Percentiles rank a stretch among this genome's conserved stretches.
phyloP scores from a whole-genome alignment of 2,113 vertebrate species.

The Daubentonia madagascariensis region DNA sequence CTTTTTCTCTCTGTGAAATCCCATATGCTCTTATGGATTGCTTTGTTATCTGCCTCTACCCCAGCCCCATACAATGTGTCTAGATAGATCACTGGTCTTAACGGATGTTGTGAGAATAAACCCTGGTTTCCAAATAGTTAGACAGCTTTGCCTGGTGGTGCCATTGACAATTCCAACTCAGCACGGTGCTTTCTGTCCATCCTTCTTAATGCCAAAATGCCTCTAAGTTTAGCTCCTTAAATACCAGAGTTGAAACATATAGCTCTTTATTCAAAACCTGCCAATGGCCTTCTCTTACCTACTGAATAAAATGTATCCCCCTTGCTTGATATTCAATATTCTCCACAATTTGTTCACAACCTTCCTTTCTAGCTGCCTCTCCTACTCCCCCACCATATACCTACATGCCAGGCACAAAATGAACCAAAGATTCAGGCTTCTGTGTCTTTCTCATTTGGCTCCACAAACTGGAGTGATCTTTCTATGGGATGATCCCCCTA shows the following conservation, averaged over 20 bases:
- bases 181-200: neutral
- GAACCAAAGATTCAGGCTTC: neutral
- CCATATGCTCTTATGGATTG: neutral
- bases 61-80: too few relatives aligned
- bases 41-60: neutral
- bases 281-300: neutral
- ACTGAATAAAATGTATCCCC: neutral
- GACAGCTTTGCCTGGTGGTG: neutral
- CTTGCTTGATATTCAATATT: neutral
- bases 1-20: neutral
- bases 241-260: neutral
- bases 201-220: neutral
- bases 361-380: neutral
- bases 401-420: neutral
- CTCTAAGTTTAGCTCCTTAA: neutral
- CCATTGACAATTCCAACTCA: neutral
- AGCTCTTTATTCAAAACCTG: neutral
- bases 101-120: neutral
- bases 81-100: neutral
- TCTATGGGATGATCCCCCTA: neutral
- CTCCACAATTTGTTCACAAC: neutral
- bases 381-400: neutral
- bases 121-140: neutral
- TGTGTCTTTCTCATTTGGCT: neutral
- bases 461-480: neutral